Conservation (phyloP, 2,113 vertebrate species). For the Lepus europaeus region DNA sequence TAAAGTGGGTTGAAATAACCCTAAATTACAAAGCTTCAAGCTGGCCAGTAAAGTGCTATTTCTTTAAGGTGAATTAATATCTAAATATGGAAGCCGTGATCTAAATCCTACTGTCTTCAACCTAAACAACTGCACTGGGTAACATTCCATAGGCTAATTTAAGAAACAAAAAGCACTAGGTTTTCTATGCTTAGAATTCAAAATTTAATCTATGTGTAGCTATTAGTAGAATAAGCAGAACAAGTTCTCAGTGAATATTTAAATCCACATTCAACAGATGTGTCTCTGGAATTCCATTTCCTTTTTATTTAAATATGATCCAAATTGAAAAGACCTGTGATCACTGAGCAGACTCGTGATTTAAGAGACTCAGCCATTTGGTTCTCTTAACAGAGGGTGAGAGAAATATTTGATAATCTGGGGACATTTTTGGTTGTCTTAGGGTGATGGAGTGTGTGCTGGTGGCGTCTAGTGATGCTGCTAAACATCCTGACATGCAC, state of each 20-base stretch:
- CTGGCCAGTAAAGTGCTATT: not conserved
- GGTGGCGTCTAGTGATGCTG: not conserved
- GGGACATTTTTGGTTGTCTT: not conserved
- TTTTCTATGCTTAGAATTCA: not conserved
- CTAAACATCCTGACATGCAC: too few relatives aligned
- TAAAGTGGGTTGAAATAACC: not conserved
- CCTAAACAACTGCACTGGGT: not conserved
- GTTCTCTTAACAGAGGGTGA: not conserved
- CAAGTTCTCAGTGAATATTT: not conserved
- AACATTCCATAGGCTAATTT: not conserved
- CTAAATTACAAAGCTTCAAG: not conserved
- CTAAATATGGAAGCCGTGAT: conserved; percentile 1
- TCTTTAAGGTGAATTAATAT: conserved; percentile 19
- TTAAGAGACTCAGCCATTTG: not conserved
- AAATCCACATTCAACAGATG: not conserved
- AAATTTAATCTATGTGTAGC: not conserved
- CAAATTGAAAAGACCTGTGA: not conserved
- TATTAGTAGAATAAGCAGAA: not conserved
- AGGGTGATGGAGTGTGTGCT: not conserved
- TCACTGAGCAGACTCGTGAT: not conserved
- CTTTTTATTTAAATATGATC: not conserved
- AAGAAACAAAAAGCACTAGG: not conserved
- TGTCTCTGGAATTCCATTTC: not conserved
- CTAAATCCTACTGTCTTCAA: not conserved
- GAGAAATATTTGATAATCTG: not conserved